Percentiles rank a stretch among this genome's conserved stretches.
Conservation (phyloP, 2,888 invertebrate genomes). For the Trachelus stipa region DNA sequence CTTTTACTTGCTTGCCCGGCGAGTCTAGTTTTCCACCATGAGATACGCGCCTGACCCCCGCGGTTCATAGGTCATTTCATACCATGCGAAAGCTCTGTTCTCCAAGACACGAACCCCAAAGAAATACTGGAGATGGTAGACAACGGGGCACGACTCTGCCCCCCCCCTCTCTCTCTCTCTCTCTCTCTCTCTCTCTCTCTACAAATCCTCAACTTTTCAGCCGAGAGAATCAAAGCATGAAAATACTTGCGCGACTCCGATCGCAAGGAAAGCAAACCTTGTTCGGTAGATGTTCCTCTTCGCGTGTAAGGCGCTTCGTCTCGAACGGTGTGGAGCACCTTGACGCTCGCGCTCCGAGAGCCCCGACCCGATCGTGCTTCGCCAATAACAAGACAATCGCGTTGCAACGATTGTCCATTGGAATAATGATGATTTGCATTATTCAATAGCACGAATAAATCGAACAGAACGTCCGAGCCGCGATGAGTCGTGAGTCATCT, state of each 20-base stretch:
- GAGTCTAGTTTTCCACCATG: not conserved
- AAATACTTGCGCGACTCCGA: too few relatives aligned
- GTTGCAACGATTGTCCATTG: slow-evolving; percentile 53
- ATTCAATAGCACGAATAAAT: slow-evolving; percentile 47
- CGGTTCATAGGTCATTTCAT: not conserved
- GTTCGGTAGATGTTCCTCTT: too few relatives aligned
- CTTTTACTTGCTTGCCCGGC: not conserved
- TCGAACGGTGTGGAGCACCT: too few relatives aligned
- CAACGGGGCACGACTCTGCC: slow-evolving; percentile 25
- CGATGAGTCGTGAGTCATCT: slow-evolving; percentile 28
- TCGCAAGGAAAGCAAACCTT: too few relatives aligned
- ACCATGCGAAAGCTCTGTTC: slow-evolving; percentile 3
- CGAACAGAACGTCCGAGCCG: slow-evolving; percentile 13
- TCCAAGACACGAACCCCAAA: not conserved
- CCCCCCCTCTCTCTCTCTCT: slow-evolving; percentile 18
- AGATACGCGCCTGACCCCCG: not conserved
- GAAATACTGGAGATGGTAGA: slow-evolving; percentile 1
- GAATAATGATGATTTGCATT: slow-evolving; percentile 55
- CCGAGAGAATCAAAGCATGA: too few relatives aligned
- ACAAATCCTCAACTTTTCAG: slow-evolving; percentile 10
- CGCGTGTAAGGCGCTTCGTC: too few relatives aligned
- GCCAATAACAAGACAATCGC: slow-evolving; percentile 50
- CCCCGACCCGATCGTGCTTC: slow-evolving; percentile 32
- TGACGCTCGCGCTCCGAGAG: slow-evolving; percentile 13
- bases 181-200: not conserved